A percentile compares a stretch with the other conserved stretches of the same genome.
Evolutionary conservation across 2,113 vertebrate species (phyloP).

Genomic region (Megaceryle torquata): DNA sequence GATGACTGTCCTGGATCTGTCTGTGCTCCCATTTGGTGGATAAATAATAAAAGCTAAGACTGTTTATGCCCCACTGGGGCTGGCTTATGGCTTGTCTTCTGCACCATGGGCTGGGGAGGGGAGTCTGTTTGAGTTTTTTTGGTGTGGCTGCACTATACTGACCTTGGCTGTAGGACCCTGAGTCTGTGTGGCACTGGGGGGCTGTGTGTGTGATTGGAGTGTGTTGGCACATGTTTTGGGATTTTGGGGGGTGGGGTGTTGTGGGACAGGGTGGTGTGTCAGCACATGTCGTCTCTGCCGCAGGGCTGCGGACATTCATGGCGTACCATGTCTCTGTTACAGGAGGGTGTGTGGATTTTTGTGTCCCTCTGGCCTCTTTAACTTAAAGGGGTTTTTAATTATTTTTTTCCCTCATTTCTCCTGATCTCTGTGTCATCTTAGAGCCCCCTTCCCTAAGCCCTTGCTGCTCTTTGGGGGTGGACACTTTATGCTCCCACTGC

Average conservation of each 20-base stretch:
- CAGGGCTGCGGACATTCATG: neutral
- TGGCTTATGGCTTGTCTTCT: neutral
- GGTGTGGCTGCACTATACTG: rapidly evolving
- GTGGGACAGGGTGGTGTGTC: rapidly evolving
- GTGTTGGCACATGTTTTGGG: rapidly evolving
- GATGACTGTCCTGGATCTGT: rapidly evolving
- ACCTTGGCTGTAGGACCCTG: rapidly evolving
- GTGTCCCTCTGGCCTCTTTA: neutral
- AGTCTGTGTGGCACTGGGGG: rapidly evolving
- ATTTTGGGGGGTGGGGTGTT: neutral
- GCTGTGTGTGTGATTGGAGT: rapidly evolving
- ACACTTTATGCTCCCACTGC: too few relatives aligned
- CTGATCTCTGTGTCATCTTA: rapidly evolving
- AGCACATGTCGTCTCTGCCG: rapidly evolving
- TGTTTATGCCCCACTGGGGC: neutral
- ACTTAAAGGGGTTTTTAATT: neutral
- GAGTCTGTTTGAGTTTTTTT: too few relatives aligned
- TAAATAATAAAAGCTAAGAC: neutral
- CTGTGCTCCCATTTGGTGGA: rapidly evolving
- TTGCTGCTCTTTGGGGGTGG: neutral
- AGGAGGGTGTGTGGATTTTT: rapidly evolving
- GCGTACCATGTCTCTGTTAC: neutral
- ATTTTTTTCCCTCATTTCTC: rapidly evolving
- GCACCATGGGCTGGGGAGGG: rapidly evolving
- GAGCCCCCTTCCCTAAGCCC: rapidly evolving